A percentile compares a stretch with the other conserved stretches of the same genome.
These are phyloP conservation scores for Archilochus colubris DNA, from an alignment of 2,113 vertebrate species.

Conservation along the genomic window DNA sequence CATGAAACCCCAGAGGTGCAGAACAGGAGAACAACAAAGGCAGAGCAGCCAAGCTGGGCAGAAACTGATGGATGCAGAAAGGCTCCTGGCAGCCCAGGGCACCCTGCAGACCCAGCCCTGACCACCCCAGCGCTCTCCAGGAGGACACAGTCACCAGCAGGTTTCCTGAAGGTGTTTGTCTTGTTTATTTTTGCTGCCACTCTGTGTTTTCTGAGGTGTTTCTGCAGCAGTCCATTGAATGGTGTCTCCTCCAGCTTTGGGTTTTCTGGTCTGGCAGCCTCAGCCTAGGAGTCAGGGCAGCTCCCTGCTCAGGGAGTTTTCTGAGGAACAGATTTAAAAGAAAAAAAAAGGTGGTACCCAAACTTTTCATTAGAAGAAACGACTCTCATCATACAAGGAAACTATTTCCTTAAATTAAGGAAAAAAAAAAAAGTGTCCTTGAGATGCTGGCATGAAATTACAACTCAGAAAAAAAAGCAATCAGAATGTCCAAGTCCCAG, in stretches of 20 bases:
- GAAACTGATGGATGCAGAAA: accelerated
- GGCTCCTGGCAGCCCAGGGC: background rate
- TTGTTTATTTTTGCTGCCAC: background rate
- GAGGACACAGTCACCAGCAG: background rate
- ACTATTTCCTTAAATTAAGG: background rate
- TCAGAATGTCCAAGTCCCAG: background rate
- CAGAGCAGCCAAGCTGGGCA: accelerated
- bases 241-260: background rate
- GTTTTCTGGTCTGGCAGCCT: background rate
- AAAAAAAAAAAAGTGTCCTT: background rate
- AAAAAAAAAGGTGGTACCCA: background rate
- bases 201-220: background rate
- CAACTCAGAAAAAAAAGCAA: background rate
- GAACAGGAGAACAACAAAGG: background rate
- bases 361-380: background rate
- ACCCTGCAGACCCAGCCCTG: background rate
- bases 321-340: background rate
- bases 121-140: background rate
- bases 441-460: background rate
- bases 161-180: background rate
- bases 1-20: background rate
- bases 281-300: background rate
- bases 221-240: background rate
- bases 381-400: constrained; percentile 9
- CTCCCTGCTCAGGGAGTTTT: background rate